phyloP scores from a whole-genome alignment of 2,113 vertebrate genomes.

The Pipra filicauda region DNA sequence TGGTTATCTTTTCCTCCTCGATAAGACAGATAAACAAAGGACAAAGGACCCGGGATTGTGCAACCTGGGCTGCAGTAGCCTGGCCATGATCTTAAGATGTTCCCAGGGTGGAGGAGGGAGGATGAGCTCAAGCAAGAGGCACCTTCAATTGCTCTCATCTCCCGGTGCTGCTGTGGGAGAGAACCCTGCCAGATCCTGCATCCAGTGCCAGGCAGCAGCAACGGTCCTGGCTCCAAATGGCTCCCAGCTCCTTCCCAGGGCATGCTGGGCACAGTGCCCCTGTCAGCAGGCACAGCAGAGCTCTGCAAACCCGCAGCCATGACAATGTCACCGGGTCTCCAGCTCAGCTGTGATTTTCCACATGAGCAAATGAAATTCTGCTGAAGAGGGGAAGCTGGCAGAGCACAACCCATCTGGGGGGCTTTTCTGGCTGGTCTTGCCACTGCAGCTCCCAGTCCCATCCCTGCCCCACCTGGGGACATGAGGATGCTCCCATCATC shows the following conservation, averaged over 20 bases:
- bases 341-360: neutral
- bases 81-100: neutral
- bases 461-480: accelerated
- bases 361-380: neutral
- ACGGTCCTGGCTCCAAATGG: neutral
- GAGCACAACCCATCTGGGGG: accelerated
- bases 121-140: neutral
- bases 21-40: slow-evolving; percentile 63
- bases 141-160: neutral
- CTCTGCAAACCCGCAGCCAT: neutral
- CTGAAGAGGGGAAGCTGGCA: neutral
- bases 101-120: neutral
- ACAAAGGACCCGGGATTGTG: slow-evolving; percentile 41
- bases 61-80: neutral
- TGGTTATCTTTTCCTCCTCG: slow-evolving; percentile 44
- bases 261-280: accelerated
- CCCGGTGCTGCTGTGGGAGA: accelerated
- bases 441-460: accelerated
- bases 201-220: neutral
- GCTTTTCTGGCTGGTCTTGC: neutral
- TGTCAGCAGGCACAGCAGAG: neutral
- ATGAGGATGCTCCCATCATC: neutral
- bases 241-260: neutral
- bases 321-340: accelerated
- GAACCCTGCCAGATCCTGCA: neutral